These are phyloP conservation scores for Malurus elegans DNA, from an alignment of 2,113 vertebrate species.

Conservation along the genomic window DNA sequence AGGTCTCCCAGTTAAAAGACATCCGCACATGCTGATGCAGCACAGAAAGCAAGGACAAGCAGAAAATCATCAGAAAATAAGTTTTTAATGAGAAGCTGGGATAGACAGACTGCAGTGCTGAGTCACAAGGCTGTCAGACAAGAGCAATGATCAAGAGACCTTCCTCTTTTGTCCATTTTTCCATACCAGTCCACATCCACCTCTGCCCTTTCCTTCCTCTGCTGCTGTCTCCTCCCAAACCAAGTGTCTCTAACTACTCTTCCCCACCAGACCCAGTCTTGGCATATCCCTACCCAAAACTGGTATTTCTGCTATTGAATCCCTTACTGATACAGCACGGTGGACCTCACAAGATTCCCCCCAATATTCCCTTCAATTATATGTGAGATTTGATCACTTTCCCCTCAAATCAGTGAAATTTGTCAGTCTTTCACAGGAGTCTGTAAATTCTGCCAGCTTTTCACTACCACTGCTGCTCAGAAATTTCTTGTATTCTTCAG, in stretches of 20 bases:
- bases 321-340: not conserved
- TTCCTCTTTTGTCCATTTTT: not conserved
- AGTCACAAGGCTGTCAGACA: not conserved
- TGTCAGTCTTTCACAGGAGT: not conserved
- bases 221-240: not conserved
- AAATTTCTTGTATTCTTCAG: accelerated
- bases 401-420: not conserved
- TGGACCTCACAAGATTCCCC: not conserved
- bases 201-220: not conserved
- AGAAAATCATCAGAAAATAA: not conserved
- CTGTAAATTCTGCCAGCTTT: not conserved
- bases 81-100: not conserved
- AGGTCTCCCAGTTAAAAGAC: not conserved
- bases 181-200: not conserved
- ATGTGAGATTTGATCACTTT: not conserved
- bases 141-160: not conserved
- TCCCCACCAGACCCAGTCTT: not conserved
- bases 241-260: not conserved
- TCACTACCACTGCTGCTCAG: not conserved
- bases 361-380: not conserved
- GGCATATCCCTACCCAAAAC: not conserved
- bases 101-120: not conserved
- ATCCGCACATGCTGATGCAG: accelerated
- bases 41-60: not conserved
- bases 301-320: not conserved